phyloP scores from a whole-genome alignment of 2,113 vertebrate species.

The Marmota monax region DNA sequence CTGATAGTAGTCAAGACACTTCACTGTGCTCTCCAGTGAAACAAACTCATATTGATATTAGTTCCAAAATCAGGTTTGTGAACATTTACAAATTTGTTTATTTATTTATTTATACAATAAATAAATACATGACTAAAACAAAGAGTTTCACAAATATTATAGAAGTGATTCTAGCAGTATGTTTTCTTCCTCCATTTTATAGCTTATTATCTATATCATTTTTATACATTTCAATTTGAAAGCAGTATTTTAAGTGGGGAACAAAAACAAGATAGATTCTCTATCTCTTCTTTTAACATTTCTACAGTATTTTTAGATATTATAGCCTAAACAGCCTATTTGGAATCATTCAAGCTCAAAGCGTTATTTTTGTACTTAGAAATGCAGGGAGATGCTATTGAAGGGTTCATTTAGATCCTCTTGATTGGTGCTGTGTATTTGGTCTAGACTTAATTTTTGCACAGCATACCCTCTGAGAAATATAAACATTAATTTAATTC shows the following conservation, averaged over 20 bases:
- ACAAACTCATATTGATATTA: constrained; percentile 90
- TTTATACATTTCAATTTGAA: constrained; percentile 46
- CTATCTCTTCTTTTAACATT: constrained; percentile 20
- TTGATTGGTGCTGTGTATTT: not conserved
- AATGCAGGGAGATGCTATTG: not conserved
- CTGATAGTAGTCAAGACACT: constrained; percentile 97
- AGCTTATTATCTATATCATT: not conserved
- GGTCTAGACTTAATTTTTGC: constrained; percentile 27
- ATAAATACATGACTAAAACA: not conserved
- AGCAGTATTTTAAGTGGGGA: not conserved
- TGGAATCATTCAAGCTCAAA: constrained; percentile 32
- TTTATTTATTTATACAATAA: constrained; percentile 59
- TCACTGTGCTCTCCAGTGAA: constrained; percentile 96
- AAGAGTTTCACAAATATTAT: constrained; percentile 36
- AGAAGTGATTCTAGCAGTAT: constrained; percentile 33
- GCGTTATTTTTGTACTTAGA: constrained; percentile 46
- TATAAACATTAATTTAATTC: constrained; percentile 8
- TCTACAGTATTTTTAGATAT: not conserved
- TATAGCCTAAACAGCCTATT: not conserved
- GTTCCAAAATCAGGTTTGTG: constrained; percentile 92
- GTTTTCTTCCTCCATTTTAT: constrained; percentile 21
- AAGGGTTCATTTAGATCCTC: constrained; percentile 2
- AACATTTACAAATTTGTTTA: constrained; percentile 49
- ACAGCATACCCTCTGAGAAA: not conserved
- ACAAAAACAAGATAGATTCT: constrained; percentile 28